These are phyloP conservation scores for Hesperia comma DNA, from an alignment of 2,888 invertebrate genomes.

Conservation along the genomic window DNA sequence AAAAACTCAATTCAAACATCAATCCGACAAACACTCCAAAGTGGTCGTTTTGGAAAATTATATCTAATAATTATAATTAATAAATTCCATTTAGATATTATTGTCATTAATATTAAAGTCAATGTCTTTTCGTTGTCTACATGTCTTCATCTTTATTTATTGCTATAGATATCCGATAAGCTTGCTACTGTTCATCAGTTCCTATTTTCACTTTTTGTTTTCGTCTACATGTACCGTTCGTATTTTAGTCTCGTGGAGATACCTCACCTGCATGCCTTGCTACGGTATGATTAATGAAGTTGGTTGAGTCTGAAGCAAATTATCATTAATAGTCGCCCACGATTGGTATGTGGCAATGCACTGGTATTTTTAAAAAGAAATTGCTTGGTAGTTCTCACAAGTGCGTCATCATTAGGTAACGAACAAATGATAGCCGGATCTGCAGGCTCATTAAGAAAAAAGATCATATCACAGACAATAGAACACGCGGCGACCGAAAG, in stretches of 20 bases:
- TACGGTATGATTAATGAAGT: slow-evolving; percentile 21
- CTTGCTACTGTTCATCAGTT: slow-evolving; percentile 10
- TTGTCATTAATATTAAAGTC: not conserved
- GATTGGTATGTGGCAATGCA: slow-evolving; percentile 42
- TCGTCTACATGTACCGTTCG: not conserved
- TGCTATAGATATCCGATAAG: slow-evolving; percentile 10
- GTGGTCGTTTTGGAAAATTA: too few species aligned
- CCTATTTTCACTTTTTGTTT: slow-evolving; percentile 27
- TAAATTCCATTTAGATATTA: not conserved
- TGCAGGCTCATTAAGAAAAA: slow-evolving; percentile 76
- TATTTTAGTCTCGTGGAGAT: slow-evolving; percentile 15
- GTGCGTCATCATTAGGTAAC: slow-evolving; percentile 77
- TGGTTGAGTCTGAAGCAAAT: slow-evolving; percentile 29
- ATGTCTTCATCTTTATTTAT: not conserved
- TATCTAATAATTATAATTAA: too few species aligned
- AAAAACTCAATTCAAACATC: too few species aligned
- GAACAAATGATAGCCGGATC: slow-evolving; percentile 67
- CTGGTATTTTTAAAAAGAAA: slow-evolving; percentile 53
- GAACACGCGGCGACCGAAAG: slow-evolving; percentile 77
- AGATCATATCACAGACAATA: slow-evolving; percentile 78
- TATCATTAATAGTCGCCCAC: slow-evolving; percentile 45
- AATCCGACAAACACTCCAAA: too few species aligned
- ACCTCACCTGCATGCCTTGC: slow-evolving; percentile 32
- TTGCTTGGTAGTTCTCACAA: slow-evolving; percentile 71
- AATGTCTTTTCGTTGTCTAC: too few species aligned